Conservation (phyloP, 2,888 invertebrate species). For the Pheosia gnoma region DNA sequence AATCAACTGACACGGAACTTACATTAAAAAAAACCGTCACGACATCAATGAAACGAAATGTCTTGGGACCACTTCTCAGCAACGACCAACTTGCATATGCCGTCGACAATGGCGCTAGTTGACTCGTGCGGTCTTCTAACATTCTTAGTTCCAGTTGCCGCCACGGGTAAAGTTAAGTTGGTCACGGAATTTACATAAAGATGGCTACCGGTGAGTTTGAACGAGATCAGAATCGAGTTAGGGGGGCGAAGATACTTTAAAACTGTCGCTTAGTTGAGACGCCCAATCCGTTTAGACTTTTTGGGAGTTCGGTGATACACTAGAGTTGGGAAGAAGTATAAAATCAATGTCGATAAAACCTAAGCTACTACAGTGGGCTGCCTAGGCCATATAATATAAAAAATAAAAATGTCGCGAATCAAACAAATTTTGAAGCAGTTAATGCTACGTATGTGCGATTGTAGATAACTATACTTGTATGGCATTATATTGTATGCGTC, state of each 20-base stretch:
- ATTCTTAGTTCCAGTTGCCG: constrained; percentile 38
- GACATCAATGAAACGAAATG: constrained; percentile 63
- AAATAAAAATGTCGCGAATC: no score
- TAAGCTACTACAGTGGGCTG: not conserved
- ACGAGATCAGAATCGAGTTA: constrained; percentile 79
- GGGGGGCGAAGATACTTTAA: constrained; percentile 74
- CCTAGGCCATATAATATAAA: no score
- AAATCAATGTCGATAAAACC: constrained; percentile 17
- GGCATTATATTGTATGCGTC: no score
- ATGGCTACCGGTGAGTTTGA: constrained; percentile 69
- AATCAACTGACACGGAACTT: constrained; percentile 63
- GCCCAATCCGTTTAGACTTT: constrained; percentile 81
- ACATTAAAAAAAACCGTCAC: constrained; percentile 71
- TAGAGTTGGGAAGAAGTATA: constrained; percentile 31
- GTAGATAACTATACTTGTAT: no score
- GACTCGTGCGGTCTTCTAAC: constrained; percentile 12
- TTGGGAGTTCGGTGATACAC: constrained; percentile 54
- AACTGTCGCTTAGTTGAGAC: constrained; percentile 82
- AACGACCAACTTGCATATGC: constrained; percentile 42
- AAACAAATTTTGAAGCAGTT: no score
- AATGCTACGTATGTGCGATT: no score
- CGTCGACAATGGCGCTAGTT: constrained; percentile 27
- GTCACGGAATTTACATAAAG: constrained; percentile 78
- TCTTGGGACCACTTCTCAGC: constrained; percentile 45
- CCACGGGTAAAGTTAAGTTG: constrained; percentile 56